Evolutionary conservation across 1,140 invertebrate species (phyloP).

Genomic region (Caligus rogercresseyi): DNA sequence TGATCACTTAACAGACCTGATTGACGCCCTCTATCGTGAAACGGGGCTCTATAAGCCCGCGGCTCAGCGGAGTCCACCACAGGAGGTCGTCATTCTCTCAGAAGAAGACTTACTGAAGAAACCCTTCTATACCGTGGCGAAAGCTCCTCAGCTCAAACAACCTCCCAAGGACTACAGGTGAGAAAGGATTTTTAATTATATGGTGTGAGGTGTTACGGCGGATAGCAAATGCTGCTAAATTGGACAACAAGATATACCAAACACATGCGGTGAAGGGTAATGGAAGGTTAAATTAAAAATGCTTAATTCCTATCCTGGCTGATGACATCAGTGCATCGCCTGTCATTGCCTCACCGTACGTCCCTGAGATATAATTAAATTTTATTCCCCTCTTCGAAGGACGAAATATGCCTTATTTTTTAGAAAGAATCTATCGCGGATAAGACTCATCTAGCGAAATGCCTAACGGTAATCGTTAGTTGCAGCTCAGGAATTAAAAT

Average conservation of each 20-base stretch:
- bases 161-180: background rate
- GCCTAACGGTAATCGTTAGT: too few species aligned
- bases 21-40: background rate
- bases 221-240: background rate
- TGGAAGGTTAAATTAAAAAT: too few species aligned
- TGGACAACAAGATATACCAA: background rate
- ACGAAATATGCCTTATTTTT: too few species aligned
- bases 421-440: too few species aligned
- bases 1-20: background rate
- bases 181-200: background rate
- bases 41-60: background rate
- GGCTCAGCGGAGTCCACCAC: background rate
- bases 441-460: too few species aligned
- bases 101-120: slow-evolving; percentile 18
- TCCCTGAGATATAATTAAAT: too few species aligned
- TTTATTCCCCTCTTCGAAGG: too few species aligned
- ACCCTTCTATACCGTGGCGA: slow-evolving; percentile 18
- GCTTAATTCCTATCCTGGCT: too few species aligned
- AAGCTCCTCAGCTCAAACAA: background rate
- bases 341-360: too few species aligned
- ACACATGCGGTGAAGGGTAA: too few species aligned
- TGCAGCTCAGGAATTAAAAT: too few species aligned
- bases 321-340: too few species aligned
- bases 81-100: background rate
- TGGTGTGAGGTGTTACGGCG: background rate